These are phyloP conservation scores for Zygaena filipendulae DNA, from an alignment of 2,888 invertebrate species.

Conservation along the genomic window DNA sequence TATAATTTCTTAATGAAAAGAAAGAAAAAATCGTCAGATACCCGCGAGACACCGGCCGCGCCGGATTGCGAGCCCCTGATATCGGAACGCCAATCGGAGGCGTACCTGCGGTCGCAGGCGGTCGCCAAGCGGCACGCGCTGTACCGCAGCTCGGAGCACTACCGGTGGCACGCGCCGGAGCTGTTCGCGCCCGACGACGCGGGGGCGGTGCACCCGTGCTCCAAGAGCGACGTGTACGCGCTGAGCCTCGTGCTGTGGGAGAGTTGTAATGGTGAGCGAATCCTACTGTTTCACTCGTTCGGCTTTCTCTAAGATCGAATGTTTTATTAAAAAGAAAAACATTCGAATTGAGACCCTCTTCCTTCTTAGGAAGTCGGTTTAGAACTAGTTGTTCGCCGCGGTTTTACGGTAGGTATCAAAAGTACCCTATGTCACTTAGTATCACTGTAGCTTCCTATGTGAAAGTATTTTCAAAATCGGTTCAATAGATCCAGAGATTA, in stretches of 20 bases:
- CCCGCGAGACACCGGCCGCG: constrained; percentile 21
- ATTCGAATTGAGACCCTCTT: too few relatives aligned
- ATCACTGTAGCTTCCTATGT: too few relatives aligned
- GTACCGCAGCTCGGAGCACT: constrained; percentile 30
- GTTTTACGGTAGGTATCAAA: too few relatives aligned
- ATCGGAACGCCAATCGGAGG: constrained; percentile 39
- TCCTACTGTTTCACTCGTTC: neutral
- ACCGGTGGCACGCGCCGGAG: constrained; percentile 58
- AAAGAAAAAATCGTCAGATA: too few relatives aligned
- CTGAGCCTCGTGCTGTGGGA: constrained; percentile 52
- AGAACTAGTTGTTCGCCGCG: too few relatives aligned
- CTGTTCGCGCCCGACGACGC: constrained; percentile 39
- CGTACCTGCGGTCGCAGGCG: constrained; percentile 29
- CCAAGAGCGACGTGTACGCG: constrained; percentile 51
- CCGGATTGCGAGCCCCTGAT: constrained; percentile 42
- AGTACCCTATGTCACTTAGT: too few relatives aligned
- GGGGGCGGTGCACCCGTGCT: constrained; percentile 41
- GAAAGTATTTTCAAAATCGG: too few relatives aligned
- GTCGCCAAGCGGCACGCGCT: constrained; percentile 30
- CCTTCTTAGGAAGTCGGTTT: too few relatives aligned
- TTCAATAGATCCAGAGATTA: too few relatives aligned
- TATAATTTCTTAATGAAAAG: too few relatives aligned
- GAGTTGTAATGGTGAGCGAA: constrained; percentile 47
- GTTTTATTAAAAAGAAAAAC: too few relatives aligned
- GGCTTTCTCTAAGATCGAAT: too few relatives aligned